Evolutionary conservation across 2,113 vertebrate genomes (phyloP).

Genomic region (Prionailurus viverrinus): DNA sequence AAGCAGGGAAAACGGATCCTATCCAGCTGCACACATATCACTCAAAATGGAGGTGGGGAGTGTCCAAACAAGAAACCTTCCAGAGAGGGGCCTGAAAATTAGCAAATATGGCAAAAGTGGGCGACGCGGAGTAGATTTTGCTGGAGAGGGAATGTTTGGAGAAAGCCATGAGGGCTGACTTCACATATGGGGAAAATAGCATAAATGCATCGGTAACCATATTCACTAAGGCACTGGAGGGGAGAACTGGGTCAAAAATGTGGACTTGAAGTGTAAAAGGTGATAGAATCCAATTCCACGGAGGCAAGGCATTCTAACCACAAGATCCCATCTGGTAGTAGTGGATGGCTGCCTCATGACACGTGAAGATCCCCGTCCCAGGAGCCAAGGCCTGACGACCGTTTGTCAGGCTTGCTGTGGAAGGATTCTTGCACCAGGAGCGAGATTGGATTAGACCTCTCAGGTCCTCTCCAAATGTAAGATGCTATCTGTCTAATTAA

Average conservation of each 20-base stretch:
- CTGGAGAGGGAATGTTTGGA: conserved; percentile 2
- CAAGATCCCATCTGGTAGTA: not conserved
- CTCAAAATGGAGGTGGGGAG: not conserved
- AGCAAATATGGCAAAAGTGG: not conserved
- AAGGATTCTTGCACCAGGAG: not conserved
- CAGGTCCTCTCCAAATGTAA: not conserved
- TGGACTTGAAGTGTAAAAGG: not conserved
- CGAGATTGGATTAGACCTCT: not conserved
- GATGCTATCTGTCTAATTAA: conserved; percentile 78
- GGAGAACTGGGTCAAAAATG: not conserved
- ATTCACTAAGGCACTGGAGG: not conserved
- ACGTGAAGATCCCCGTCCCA: not conserved
- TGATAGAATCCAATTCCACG: not conserved
- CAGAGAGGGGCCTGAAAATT: not conserved
- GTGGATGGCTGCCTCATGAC: not conserved
- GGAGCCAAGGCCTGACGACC: not conserved
- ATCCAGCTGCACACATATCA: not conserved
- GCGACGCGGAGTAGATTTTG: not conserved
- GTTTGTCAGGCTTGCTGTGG: not conserved
- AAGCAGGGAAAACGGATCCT: not conserved
- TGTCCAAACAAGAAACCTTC: not conserved
- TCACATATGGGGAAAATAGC: not conserved
- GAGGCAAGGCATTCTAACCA: not conserved
- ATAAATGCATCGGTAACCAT: not conserved
- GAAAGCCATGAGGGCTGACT: not conserved